Base-by-base conservation (phyloP, 2,797 vertebrate genomes). In the Notolepis coatsorum region DNA sequence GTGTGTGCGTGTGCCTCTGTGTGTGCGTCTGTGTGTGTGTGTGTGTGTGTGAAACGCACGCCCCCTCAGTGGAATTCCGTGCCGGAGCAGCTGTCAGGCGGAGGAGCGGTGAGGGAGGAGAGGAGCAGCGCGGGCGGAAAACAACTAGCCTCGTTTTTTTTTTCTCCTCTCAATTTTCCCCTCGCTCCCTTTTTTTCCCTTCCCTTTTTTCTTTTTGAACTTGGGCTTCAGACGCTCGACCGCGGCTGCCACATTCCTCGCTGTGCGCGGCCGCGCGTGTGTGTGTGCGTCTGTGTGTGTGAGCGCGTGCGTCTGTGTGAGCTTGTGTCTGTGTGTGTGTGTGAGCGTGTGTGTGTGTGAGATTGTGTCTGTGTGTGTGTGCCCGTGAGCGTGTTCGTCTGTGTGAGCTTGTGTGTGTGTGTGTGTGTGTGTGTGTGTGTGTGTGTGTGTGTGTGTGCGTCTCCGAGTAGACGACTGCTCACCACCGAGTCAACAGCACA, bases 1-100 rank as follows among this genome's bases (percentile, higher is more conserved):
- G 24, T 58, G 47, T 52, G 55, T 50, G 49, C 20, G 41, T 15
- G 43, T 77, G 72, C 58, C 74, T 80, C 41, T 28, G 31, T 58
- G 7, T 23, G 23, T 41, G 39, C 21, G 39, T 20, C 28, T 23
- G 64, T 50, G 60, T 27, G 54, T 24, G 56, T 23, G 13, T 21
- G 55, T 49, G 46, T 39, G 63, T 7, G 49, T 27, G 61, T n/a
- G 27, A n/a, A 25, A 68, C 64, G 84, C 61, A 77, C 66, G 78
- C 68, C 75, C 87, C 79, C 91, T 89, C 91, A 58, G 86, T 85
- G 92, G 90, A 91, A 86, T 89, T 91, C 81, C 73, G 82, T 85
- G 86, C 86, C 60, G 75, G 54, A 90, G 89, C 90, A 92, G 92
- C 91, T 92, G 92, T 92, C 90, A 89, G 84, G 71, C 80, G 84